A percentile compares a stretch with the other conserved stretches of the same genome.
These are phyloP conservation scores for Meta bourneti DNA, from an alignment of 2,888 invertebrate genomes.

Conservation along the genomic window DNA sequence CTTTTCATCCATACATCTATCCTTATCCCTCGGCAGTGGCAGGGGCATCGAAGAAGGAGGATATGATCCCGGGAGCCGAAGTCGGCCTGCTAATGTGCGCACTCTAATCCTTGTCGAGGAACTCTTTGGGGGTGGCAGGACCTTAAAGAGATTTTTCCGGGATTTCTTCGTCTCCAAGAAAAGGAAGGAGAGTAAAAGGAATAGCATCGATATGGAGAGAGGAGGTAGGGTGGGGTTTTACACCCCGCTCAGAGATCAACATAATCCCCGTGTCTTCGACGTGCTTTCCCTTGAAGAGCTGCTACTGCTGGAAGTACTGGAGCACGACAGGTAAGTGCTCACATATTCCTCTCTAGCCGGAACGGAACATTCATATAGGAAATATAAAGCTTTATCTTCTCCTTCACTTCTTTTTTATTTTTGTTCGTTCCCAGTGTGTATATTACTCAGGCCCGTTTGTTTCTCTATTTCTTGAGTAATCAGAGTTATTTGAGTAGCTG, in stretches of 20 bases:
- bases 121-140: constrained; percentile 33
- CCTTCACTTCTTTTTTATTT: neutral
- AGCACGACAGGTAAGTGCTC: constrained; percentile 71
- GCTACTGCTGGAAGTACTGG: constrained; percentile 62
- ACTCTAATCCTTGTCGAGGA: constrained; percentile 65
- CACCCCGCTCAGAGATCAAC: constrained; percentile 63
- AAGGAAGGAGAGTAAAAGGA: constrained; percentile 50
- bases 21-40: constrained; percentile 31
- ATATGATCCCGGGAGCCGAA: constrained; percentile 65
- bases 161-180: constrained; percentile 57
- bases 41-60: constrained; percentile 23
- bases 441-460: no score
- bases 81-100: constrained; percentile 65
- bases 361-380: constrained; percentile 25
- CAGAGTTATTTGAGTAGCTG: no score
- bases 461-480: no score
- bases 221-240: constrained; percentile 43
- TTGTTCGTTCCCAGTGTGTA: no score
- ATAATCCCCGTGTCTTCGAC: constrained; percentile 53
- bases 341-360: neutral
- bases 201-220: constrained; percentile 36
- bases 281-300: constrained; percentile 51
- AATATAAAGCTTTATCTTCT: neutral
- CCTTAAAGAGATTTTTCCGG: constrained; percentile 70
- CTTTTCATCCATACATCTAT: constrained; percentile 50